phyloP scores from a whole-genome alignment of 2,797 vertebrate genomes.

The Tenualosa thibaudeaui region DNA sequence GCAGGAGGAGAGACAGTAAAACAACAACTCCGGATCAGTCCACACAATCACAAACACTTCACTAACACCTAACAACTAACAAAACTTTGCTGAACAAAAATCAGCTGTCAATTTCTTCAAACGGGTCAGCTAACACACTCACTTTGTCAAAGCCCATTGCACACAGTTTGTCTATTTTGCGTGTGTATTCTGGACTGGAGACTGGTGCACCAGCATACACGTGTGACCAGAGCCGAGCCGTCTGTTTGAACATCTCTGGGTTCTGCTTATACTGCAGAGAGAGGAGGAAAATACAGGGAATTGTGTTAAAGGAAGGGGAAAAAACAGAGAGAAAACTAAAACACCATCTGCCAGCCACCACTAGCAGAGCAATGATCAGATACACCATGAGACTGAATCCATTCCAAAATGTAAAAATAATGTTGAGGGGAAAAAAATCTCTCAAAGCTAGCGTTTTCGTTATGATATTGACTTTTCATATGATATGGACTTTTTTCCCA shows the following conservation, averaged over 20 bases:
- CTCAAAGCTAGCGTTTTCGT: too few species aligned
- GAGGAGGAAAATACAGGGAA: constrained; percentile 39
- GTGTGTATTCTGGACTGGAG: constrained; percentile 89
- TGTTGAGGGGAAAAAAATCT: too few species aligned
- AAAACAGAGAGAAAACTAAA: background rate
- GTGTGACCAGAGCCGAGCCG: constrained; percentile 89
- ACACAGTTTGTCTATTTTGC: constrained; percentile 92
- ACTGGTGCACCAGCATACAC: constrained; percentile 88
- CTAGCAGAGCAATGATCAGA: background rate
- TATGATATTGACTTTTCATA: too few species aligned
- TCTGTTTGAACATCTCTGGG: constrained; percentile 97
- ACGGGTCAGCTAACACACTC: constrained; percentile 60
- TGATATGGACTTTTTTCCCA: too few species aligned
- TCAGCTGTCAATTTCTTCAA: background rate
- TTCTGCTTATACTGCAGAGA: constrained; percentile 88
- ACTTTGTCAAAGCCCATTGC: constrained; percentile 96
- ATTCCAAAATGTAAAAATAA: too few species aligned
- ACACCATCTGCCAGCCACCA: background rate
- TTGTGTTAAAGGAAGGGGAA: background rate
- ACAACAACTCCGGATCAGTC: constrained; percentile 56
- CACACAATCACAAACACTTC: constrained; percentile 68
- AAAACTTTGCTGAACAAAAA: background rate
- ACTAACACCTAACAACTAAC: background rate
- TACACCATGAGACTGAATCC: too few species aligned
- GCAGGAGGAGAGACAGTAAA: constrained; percentile 45